Evolutionary conservation across 2,888 invertebrate species (phyloP), one percentile per base, ranked within the genome.

Genomic region (Tinea trinotella): DNA sequence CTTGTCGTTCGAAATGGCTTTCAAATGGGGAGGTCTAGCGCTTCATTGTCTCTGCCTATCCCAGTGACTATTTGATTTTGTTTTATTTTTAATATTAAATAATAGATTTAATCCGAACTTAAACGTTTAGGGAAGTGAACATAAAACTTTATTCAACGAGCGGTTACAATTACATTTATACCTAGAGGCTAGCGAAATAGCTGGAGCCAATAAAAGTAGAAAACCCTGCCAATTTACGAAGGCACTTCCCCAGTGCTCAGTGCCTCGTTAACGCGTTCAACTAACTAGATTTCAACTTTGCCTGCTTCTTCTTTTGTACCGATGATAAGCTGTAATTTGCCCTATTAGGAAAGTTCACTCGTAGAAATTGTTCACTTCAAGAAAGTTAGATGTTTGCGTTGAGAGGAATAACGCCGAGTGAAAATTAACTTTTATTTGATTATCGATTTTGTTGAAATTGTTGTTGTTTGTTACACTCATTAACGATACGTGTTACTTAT

Each of bases 261-360:
- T 17, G 46, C 46, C 46, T 46, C 46, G 46, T 46, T 46, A 46
- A 46, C 46, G 46, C 46, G 46, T 19, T 19, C 18, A 17, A 46
- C 18, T 46, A 46, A 46, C 46, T 46, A 46, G 19, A 46, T 46
- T 46, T 19, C 46, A 46, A 46, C 46, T 46, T 46, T 17, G 19
- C 19, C 46, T 12, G 46, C 40, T 46, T 46, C 15, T 46, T 46
- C 46, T 46, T 46, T 46, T 46, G 46, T 46, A 19, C 46, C 46
- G 19, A 46, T 46, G 46, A 46, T 46, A 46, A 46, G 46, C 46
- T 46, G 46, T 46, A 46, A 46, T 46, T 46, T 19, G 46, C 19
- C 46, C 46, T 46, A 46, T 46, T 46, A 46, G 46, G 46, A 19
- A 46, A 46, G 18, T 46, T 46, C 46, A 46, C 46, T 46, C 19